Evolutionary conservation across 1,140 invertebrate genomes (phyloP).

Genomic region (Tetramorium parvispinum): DNA sequence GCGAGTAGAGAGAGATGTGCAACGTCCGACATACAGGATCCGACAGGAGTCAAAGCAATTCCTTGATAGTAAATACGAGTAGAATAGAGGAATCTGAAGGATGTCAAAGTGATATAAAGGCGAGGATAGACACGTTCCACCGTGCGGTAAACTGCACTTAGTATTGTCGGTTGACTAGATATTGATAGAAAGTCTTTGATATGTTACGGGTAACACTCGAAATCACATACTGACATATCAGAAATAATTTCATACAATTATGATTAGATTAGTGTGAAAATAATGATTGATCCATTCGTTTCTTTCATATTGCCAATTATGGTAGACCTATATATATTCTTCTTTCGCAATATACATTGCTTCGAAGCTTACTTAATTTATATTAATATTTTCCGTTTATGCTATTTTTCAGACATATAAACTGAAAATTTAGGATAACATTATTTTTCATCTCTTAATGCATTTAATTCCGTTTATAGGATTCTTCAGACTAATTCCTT

Average conservation of each 20-base stretch:
- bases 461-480: neutral
- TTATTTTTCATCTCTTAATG: neutral
- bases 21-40: neutral
- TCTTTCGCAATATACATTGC: neutral
- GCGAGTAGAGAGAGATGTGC: conserved; percentile 11
- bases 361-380: neutral
- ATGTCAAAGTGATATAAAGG: neutral
- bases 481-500: neutral
- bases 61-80: conserved; percentile 34
- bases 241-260: neutral
- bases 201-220: neutral
- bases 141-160: neutral
- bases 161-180: neutral
- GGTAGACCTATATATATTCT: neutral
- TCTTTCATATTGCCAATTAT: neutral
- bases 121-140: neutral
- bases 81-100: neutral
- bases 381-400: neutral
- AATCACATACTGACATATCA: neutral
- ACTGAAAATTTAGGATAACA: neutral
- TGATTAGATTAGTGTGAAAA: neutral
- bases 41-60: conserved; percentile 23
- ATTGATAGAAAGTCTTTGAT: neutral
- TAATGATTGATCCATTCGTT: neutral
- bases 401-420: neutral